phyloP scores from a whole-genome alignment of 1,140 invertebrate genomes.

The Aphaenogaster ashmeadi region DNA sequence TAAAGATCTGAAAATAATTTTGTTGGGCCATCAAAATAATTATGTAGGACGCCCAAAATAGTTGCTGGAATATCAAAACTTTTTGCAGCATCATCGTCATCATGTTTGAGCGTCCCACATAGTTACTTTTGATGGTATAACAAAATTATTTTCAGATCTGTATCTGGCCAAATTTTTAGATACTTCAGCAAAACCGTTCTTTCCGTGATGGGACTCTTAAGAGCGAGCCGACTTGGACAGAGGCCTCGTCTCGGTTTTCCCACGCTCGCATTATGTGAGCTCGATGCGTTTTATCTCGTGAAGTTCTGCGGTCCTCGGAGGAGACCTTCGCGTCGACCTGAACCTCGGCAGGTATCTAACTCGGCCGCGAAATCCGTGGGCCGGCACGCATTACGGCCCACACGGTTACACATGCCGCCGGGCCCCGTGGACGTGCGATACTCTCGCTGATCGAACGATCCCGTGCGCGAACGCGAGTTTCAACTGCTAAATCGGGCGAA shows the following conservation, averaged over 20 bases:
- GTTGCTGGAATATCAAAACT: too few relatives aligned
- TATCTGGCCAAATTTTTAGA: too few relatives aligned
- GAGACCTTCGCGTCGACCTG: background rate
- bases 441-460: background rate
- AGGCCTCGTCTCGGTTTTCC: background rate
- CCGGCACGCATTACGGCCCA: constrained; percentile 23
- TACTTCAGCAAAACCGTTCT: too few relatives aligned
- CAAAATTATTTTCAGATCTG: too few relatives aligned
- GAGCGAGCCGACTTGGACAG: background rate
- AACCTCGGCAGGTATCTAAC: background rate
- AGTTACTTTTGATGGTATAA: too few relatives aligned
- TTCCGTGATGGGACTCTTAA: too few relatives aligned
- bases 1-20: too few relatives aligned
- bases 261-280: background rate
- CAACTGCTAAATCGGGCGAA: background rate
- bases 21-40: too few relatives aligned
- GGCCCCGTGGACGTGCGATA: constrained; percentile 17
- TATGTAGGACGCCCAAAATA: too few relatives aligned
- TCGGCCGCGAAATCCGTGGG: constrained; percentile 30
- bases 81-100: too few relatives aligned
- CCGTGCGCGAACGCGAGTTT: background rate
- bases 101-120: too few relatives aligned
- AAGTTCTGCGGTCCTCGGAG: background rate
- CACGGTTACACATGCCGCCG: constrained; percentile 34
- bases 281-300: background rate